Evolutionary conservation across 1,140 invertebrate species (phyloP).

Genomic region (Planococcus citri): DNA sequence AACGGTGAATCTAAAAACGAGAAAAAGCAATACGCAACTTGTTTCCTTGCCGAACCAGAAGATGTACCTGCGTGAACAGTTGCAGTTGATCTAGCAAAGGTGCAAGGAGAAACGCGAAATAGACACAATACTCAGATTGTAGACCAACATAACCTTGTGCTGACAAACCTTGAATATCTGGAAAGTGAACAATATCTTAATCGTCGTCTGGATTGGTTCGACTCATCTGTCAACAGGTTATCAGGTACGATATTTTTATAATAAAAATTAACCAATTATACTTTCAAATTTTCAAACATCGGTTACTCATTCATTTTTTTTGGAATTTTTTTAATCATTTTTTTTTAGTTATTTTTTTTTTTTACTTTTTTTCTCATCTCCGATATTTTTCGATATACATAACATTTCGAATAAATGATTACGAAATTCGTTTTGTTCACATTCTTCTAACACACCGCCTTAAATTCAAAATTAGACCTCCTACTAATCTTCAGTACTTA

Average conservation of each 20-base stretch:
- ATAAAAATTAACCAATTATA: too few relatives aligned
- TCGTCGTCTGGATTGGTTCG: neutral
- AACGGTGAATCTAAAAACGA: conserved; percentile 7
- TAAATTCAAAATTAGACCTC: neutral
- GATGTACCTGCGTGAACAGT: neutral
- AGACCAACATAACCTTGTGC: neutral
- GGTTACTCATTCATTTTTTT: too few relatives aligned
- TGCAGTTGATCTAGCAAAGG: neutral
- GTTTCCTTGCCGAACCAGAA: neutral
- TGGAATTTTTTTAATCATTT: too few relatives aligned
- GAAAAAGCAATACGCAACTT: neutral
- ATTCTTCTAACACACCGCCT: neutral
- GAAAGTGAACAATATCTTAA: conserved; percentile 3
- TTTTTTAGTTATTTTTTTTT: too few relatives aligned
- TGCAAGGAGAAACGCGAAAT: neutral
- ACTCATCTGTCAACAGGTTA: neutral
- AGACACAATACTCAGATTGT: neutral
- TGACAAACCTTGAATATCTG: conserved; percentile 3
- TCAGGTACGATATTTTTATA: neutral
- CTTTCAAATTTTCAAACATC: too few relatives aligned
- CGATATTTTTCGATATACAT: too few relatives aligned
- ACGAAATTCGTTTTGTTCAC: too few relatives aligned
- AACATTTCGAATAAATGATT: too few relatives aligned
- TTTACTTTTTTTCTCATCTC: too few relatives aligned
- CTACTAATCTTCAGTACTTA: too few relatives aligned